A percentile compares a stretch with the other conserved stretches of the same genome.
Evolutionary conservation across 2,113 vertebrate species (phyloP).

Genomic region (Carassius auratus): DNA sequence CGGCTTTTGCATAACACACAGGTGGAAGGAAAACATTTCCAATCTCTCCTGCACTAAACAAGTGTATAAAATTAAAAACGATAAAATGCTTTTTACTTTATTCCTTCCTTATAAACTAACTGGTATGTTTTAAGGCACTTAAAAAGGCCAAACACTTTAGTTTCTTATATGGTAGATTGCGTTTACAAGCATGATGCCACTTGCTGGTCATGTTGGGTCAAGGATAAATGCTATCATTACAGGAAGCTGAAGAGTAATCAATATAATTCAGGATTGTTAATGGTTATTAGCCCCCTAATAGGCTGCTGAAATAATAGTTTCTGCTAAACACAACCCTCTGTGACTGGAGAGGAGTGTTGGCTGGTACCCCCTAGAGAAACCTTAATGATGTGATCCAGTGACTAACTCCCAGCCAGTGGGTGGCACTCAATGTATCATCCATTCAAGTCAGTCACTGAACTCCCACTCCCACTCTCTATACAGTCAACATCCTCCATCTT

Average conservation of each 20-base stretch:
- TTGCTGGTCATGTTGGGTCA: not conserved
- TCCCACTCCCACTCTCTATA: conserved; percentile 53
- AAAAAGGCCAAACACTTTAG: not conserved
- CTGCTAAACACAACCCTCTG: conserved; percentile 9
- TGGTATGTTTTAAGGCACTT: not conserved
- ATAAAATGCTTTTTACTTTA: not conserved
- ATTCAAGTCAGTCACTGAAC: conserved; percentile 60
- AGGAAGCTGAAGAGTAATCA: not conserved
- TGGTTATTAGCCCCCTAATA: not conserved
- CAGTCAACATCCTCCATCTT: conserved; percentile 51
- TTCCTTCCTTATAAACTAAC: not conserved
- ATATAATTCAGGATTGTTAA: not conserved
- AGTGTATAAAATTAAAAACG: not conserved
- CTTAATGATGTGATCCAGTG: conserved; percentile 24
- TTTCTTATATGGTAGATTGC: not conserved
- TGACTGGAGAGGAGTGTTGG: not conserved
- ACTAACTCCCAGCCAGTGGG: conserved; percentile 60
- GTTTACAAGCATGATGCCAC: not conserved
- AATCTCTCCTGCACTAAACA: not conserved
- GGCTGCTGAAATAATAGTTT: conserved; percentile 3
- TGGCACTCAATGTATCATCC: conserved; percentile 54
- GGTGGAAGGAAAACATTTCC: not conserved
- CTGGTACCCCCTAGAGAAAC: conserved; percentile 1
- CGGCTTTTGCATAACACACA: conserved; percentile 68
- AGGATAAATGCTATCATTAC: not conserved